phyloP scores from a whole-genome alignment of 1,140 invertebrate species.

The Dreissena polymorpha region DNA sequence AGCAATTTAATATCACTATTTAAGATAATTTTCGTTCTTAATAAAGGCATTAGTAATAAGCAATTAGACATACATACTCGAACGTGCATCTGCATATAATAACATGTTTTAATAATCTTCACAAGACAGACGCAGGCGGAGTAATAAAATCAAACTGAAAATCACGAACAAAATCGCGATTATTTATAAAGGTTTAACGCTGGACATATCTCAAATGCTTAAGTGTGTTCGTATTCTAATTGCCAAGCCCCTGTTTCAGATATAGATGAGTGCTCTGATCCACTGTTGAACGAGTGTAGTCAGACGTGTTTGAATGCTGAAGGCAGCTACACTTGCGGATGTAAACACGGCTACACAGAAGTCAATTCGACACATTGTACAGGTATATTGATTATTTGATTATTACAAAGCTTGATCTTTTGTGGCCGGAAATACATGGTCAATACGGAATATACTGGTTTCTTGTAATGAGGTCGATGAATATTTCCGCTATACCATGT shows the following conservation, averaged over 20 bases:
- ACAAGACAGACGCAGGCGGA: neutral
- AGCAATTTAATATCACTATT: neutral
- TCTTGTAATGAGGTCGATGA: too few relatives aligned
- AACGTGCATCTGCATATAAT: too few relatives aligned
- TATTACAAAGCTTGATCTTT: too few relatives aligned
- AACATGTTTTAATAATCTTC: neutral
- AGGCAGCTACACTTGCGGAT: slow-evolving; percentile 17
- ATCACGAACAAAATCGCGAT: too few relatives aligned
- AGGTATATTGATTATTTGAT: neutral
- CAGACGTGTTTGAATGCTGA: slow-evolving; percentile 6
- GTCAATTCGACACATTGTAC: neutral
- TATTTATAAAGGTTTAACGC: too few relatives aligned
- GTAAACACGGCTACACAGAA: neutral
- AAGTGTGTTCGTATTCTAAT: too few relatives aligned
- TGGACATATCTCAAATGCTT: neutral
- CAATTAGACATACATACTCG: neutral
- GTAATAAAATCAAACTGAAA: neutral
- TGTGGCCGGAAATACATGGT: too few relatives aligned
- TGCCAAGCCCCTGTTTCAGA: neutral
- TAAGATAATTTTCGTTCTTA: neutral
- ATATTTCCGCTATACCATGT: too few relatives aligned
- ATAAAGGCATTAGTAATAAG: neutral
- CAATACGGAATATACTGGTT: too few relatives aligned
- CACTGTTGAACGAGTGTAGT: slow-evolving; percentile 6
- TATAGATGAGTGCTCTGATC: slow-evolving; percentile 25